Evolutionary conservation across 2,113 vertebrate species (phyloP).

Genomic region (Bos indicus): DNA sequence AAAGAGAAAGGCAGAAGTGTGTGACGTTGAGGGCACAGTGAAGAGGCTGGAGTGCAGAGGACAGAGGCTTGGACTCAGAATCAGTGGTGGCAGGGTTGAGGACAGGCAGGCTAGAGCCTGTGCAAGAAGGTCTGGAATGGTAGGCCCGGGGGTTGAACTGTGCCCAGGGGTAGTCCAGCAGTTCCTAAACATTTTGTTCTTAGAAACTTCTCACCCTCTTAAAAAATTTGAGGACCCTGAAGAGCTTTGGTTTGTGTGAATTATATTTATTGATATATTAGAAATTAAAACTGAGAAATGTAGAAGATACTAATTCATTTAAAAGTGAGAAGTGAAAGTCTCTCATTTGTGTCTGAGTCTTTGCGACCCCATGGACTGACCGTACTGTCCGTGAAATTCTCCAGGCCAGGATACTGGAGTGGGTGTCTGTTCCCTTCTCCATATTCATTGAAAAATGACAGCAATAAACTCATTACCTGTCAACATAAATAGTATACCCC

Average conservation of each 20-base stretch:
- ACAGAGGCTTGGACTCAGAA: neutral
- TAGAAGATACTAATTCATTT: neutral
- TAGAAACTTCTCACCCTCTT: neutral
- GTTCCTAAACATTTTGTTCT: neutral
- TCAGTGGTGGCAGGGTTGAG: neutral
- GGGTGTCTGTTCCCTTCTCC: neutral
- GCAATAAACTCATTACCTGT: neutral
- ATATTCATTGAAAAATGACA: neutral
- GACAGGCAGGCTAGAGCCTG: neutral
- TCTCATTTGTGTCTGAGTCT: neutral
- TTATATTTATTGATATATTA: neutral
- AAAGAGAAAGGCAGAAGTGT: neutral
- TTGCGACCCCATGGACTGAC: neutral
- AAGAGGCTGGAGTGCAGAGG: neutral
- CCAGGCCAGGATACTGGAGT: neutral
- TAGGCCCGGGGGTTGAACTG: neutral
- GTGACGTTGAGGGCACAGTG: neutral
- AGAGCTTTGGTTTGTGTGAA: neutral
- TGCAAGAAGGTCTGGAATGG: neutral
- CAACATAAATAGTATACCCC: neutral
- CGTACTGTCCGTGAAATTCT: rapidly evolving
- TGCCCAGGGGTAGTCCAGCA: neutral
- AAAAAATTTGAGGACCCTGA: neutral
- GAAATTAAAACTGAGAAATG: neutral
- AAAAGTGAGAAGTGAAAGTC: neutral